These are phyloP conservation scores for Daphoenositta chrysoptera DNA, from an alignment of 2,113 vertebrate genomes.

Conservation along the genomic window DNA sequence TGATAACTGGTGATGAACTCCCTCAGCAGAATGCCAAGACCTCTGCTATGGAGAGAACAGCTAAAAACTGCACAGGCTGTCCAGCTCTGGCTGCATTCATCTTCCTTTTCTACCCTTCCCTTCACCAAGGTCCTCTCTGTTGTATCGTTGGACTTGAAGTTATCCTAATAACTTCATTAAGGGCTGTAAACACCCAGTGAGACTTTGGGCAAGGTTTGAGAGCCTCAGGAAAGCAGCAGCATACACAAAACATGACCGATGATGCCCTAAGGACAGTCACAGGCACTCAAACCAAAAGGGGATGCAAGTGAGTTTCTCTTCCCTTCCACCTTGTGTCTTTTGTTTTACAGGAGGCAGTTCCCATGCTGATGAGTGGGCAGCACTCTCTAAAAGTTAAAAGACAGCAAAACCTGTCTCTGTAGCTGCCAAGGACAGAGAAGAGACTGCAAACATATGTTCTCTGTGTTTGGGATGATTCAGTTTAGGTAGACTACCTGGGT, in stretches of 20 bases:
- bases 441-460: not conserved
- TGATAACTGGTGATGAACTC: accelerated
- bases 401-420: not conserved
- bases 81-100: not conserved
- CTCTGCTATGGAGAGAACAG: not conserved
- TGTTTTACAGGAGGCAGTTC: not conserved
- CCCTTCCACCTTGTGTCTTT: not conserved
- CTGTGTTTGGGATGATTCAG: not conserved
- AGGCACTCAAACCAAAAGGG: not conserved
- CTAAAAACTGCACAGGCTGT: not conserved
- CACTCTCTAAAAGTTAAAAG: not conserved
- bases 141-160: not conserved
- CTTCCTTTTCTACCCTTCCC: not conserved
- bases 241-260: not conserved
- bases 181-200: not conserved
- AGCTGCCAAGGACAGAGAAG: not conserved
- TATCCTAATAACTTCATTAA: not conserved
- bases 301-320: not conserved
- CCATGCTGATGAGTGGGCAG: not conserved
- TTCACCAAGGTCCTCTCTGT: not conserved
- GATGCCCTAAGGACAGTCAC: not conserved
- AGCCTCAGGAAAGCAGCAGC: not conserved
- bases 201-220: not conserved
- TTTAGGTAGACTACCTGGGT: not conserved
- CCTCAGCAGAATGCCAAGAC: not conserved